These are phyloP conservation scores for Epistrophe grossulariae DNA, from an alignment of 2,888 invertebrate species.

Conservation along the genomic window DNA sequence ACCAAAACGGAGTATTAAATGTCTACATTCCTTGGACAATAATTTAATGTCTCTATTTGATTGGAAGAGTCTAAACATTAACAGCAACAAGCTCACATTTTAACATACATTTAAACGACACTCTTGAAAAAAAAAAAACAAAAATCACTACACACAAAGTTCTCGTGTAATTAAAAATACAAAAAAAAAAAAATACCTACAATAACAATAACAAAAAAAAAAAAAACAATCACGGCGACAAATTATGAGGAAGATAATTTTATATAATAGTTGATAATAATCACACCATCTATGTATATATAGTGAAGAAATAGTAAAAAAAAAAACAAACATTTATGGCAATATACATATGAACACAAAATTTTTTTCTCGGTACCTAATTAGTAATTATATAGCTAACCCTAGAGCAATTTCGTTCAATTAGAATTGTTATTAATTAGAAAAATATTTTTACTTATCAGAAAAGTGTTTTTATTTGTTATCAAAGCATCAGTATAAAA, in stretches of 20 bases:
- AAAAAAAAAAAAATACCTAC: too few species aligned
- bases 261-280: neutral
- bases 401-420: slow-evolving; percentile 6
- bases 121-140: too few species aligned
- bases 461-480: neutral
- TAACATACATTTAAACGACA: too few species aligned
- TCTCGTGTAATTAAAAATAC: too few species aligned
- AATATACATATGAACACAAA: neutral
- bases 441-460: neutral
- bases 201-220: neutral
- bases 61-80: too few species aligned
- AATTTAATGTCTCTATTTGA: too few species aligned
- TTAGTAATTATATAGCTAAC: neutral
- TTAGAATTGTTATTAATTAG: neutral
- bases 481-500: neutral
- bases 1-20: too few species aligned
- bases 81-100: too few species aligned
- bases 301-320: neutral
- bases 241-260: neutral
- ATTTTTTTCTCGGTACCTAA: neutral
- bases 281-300: neutral
- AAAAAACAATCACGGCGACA: neutral
- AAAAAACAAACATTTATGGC: neutral
- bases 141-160: neutral
- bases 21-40: too few species aligned